A percentile compares a stretch with the other conserved stretches of the same genome.
Evolutionary conservation across 2,888 invertebrate genomes (phyloP).

Genomic region (Amblyteles armatorius): DNA sequence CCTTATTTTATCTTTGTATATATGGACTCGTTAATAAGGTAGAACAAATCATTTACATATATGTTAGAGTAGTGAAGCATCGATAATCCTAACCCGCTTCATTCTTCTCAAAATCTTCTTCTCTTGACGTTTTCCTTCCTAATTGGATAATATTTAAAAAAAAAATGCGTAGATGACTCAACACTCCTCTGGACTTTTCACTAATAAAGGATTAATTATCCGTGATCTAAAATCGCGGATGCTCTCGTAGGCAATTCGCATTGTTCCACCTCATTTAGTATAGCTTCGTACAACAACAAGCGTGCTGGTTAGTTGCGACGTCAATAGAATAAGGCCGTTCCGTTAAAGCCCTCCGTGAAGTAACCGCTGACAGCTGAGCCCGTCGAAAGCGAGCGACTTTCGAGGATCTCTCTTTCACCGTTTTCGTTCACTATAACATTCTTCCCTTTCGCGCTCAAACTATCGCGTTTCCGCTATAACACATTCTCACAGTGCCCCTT

Average conservation of each 20-base stretch:
- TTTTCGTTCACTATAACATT: constrained; percentile 26
- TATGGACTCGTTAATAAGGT: background rate
- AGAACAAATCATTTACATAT: background rate
- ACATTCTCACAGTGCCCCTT: constrained; percentile 19
- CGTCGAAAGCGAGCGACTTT: constrained; percentile 48
- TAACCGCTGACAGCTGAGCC: constrained; percentile 64
- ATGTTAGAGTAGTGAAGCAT: background rate
- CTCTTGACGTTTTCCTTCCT: background rate
- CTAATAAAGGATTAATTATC: background rate
- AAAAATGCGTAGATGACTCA: too few species aligned
- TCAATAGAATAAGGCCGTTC: constrained; percentile 40
- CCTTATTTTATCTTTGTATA: background rate
- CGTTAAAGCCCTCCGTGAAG: constrained; percentile 49
- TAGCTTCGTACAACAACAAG: background rate
- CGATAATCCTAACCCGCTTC: background rate
- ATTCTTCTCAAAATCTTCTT: background rate
- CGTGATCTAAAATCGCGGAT: background rate
- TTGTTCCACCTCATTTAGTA: background rate
- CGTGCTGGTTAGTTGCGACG: constrained; percentile 31
- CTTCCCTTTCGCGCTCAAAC: constrained; percentile 46
- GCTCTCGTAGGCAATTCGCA: background rate
- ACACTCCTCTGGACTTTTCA: too few species aligned
- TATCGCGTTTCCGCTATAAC: constrained; percentile 43
- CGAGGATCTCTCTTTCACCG: constrained; percentile 35
- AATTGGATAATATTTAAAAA: background rate